A percentile compares a stretch with the other conserved stretches of the same genome.
Conservation (phyloP, 2,888 invertebrate species). For the Megamerina dolium region DNA sequence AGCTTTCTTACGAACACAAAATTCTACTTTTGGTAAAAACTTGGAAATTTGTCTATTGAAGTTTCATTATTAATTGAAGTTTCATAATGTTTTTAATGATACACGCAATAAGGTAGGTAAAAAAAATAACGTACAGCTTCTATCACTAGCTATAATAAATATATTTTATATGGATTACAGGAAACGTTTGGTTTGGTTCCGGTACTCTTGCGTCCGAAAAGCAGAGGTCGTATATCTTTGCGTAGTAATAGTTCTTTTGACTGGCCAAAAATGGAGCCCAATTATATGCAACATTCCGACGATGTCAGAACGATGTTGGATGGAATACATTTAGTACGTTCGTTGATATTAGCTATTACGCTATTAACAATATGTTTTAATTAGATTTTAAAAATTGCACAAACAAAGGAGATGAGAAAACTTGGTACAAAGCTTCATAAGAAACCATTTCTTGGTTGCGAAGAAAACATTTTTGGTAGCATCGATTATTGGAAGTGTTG, state of each 20-base stretch:
- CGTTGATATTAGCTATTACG: background rate
- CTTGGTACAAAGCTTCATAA: constrained; percentile 53
- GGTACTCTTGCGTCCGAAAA: constrained; percentile 67
- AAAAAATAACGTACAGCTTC: background rate
- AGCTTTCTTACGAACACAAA: constrained; percentile 66
- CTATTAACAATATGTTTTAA: constrained; percentile 16
- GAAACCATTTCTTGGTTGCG: constrained; percentile 64
- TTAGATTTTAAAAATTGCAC: constrained; percentile 55
- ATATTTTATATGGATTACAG: constrained; percentile 15
- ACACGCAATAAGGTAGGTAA: constrained; percentile 33
- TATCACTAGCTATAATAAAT: too few relatives aligned
- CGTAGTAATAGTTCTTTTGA: constrained; percentile 66
- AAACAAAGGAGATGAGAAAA: constrained; percentile 53
- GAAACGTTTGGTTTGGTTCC: constrained; percentile 66
- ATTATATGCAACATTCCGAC: constrained; percentile 68
- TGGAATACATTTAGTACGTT: constrained; percentile 64
- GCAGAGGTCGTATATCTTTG: constrained; percentile 66
- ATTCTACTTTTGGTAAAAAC: constrained; percentile 45
- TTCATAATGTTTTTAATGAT: constrained; percentile 41
- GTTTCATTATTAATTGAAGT: constrained; percentile 21
- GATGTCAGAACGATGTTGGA: constrained; percentile 70
- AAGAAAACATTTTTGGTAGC: constrained; percentile 55
- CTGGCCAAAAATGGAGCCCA: constrained; percentile 72
- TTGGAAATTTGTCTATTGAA: too few relatives aligned
- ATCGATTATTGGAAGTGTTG: constrained; percentile 72